A percentile compares a stretch with the other conserved stretches of the same genome.
phyloP scores from a whole-genome alignment of 1,140 invertebrate genomes.

The Dendrolimus kikuchii region DNA sequence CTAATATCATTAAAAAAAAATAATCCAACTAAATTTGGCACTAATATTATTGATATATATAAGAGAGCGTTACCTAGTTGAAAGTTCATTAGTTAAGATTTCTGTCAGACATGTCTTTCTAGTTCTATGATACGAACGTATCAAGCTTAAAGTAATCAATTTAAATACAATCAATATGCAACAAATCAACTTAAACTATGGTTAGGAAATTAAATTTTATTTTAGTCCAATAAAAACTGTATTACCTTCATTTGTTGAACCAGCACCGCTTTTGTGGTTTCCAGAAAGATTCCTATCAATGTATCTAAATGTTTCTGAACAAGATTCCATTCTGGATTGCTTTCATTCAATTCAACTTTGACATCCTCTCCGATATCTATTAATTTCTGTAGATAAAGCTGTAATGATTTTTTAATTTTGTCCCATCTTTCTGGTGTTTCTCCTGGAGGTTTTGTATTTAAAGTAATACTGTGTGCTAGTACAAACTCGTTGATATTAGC shows the following conservation, averaged over 20 bases:
- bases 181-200: no score
- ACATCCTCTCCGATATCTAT: slow-evolving; percentile 68
- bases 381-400: slow-evolving; percentile 62
- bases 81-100: no score
- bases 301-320: slow-evolving; percentile 58
- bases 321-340: slow-evolving; percentile 49
- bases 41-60: no score
- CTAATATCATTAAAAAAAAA: no score
- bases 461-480: slow-evolving; percentile 65
- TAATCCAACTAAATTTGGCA: no score
- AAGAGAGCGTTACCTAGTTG: no score
- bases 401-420: slow-evolving; percentile 66
- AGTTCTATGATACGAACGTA: no score
- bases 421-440: slow-evolving; percentile 69
- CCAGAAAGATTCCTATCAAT: slow-evolving; percentile 62
- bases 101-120: no score
- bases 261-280: slow-evolving; percentile 66
- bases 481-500: slow-evolving; percentile 71
- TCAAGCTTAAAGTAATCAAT: no score
- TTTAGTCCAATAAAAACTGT: neutral
- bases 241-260: slow-evolving; percentile 70
- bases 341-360: slow-evolving; percentile 64
- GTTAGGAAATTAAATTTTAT: no score
- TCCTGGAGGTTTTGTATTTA: slow-evolving; percentile 69
- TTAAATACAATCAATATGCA: no score